Evolutionary conservation across 1,140 invertebrate genomes (phyloP).

Genomic region (Agraylea sexmaculata): DNA sequence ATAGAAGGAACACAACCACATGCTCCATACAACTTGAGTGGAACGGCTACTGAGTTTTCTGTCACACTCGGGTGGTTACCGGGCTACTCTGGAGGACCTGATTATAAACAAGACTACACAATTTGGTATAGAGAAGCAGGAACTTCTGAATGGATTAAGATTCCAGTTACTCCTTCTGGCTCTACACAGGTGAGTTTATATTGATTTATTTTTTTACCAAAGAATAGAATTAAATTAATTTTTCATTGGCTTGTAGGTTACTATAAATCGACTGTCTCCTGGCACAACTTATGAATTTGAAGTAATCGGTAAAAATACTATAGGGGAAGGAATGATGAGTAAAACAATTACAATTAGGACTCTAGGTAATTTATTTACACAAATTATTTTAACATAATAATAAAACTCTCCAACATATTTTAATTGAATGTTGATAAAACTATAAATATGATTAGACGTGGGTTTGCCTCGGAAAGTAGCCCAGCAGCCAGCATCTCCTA

Average conservation of each 20-base stretch:
- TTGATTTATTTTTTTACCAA: no score
- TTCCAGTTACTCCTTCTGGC: conserved; percentile 83
- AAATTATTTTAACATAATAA: conserved; percentile 7
- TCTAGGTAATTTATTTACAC: conserved; percentile 79
- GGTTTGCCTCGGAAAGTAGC: conserved; percentile 40
- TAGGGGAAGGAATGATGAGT: conserved; percentile 92
- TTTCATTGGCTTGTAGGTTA: conserved; percentile 47
- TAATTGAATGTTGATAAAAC: no score
- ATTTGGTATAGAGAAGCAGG: conserved; percentile 82
- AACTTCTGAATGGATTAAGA: conserved; percentile 77
- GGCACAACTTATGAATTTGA: conserved; percentile 93
- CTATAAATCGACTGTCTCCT: conserved; percentile 79
- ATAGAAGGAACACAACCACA: conserved; percentile 94
- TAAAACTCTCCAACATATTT: no score
- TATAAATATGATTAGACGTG: conserved; percentile 35
- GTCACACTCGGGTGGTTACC: conserved; percentile 87
- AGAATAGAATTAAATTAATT: no score
- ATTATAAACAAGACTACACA: conserved; percentile 88
- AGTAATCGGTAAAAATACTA: conserved; percentile 85
- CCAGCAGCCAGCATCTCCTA: conserved; percentile 35
- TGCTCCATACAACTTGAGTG: conserved; percentile 87
- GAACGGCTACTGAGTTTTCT: conserved; percentile 74
- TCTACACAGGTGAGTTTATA: conserved; percentile 51
- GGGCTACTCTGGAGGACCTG: conserved; percentile 86
- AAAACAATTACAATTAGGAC: conserved; percentile 82